Evolutionary conservation across 2,888 invertebrate species (phyloP).

Genomic region (Arctia plantaginis): DNA sequence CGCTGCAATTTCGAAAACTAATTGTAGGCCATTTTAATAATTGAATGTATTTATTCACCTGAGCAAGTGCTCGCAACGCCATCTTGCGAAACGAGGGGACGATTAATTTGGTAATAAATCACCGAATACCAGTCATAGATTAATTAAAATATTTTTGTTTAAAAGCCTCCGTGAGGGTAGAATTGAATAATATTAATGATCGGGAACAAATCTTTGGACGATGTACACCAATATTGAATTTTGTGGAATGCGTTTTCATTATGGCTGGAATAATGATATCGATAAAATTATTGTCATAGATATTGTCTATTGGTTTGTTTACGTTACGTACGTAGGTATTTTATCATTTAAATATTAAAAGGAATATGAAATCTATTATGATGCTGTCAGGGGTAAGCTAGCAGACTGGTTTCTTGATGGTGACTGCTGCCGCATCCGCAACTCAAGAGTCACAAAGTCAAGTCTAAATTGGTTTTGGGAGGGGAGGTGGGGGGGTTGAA

Average conservation of each 20-base stretch:
- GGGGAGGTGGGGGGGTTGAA: too few relatives aligned
- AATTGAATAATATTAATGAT: constrained; percentile 19
- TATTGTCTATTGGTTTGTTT: neutral
- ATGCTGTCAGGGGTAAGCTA: too few relatives aligned
- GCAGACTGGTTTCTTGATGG: too few relatives aligned
- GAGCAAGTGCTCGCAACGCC: constrained; percentile 35
- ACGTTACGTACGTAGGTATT: too few relatives aligned
- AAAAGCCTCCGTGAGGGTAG: constrained; percentile 14
- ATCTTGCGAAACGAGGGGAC: constrained; percentile 36
- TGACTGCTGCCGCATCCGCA: too few relatives aligned
- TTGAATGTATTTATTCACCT: constrained; percentile 55
- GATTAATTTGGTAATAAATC: constrained; percentile 55
- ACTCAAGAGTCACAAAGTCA: too few relatives aligned
- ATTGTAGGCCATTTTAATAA: constrained; percentile 53
- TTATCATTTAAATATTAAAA: too few relatives aligned
- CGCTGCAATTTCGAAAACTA: constrained; percentile 52
- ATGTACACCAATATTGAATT: neutral
- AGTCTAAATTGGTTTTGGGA: too few relatives aligned
- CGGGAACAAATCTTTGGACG: constrained; percentile 3
- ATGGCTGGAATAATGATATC: neutral
- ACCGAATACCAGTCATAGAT: constrained; percentile 27
- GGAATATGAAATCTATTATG: too few relatives aligned
- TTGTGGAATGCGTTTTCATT: constrained; percentile 11
- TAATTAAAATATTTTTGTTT: constrained; percentile 49
- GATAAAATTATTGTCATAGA: neutral